These are phyloP conservation scores for Pocillopora verrucosa DNA, from an alignment of 64 coral and sea anemone genomes.

Conservation along the genomic window DNA sequence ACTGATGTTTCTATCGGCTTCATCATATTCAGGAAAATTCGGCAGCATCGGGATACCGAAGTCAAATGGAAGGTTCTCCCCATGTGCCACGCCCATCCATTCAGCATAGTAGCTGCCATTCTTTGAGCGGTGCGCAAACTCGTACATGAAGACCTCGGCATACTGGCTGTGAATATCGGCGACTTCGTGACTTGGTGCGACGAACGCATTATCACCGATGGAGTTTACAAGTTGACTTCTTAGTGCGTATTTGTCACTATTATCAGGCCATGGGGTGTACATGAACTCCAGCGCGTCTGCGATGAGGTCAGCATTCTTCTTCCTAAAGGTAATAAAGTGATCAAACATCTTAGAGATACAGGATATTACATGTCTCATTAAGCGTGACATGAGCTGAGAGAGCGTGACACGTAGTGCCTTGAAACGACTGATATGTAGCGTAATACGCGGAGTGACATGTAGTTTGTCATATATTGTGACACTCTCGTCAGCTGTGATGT, in stretches of 20 bases:
- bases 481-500: too few relatives aligned
- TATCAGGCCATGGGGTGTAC: constrained; percentile 52
- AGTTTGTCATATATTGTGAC: too few relatives aligned
- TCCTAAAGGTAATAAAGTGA: background rate
- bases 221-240: constrained; percentile 46
- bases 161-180: constrained; percentile 33
- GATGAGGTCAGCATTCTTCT: background rate
- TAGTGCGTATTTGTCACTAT: constrained; percentile 17
- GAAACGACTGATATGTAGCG: too few relatives aligned
- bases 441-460: too few relatives aligned
- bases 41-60: constrained; percentile 40
- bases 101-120: background rate
- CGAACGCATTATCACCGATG: constrained; percentile 45
- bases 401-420: too few relatives aligned
- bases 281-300: constrained; percentile 37
- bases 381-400: too few relatives aligned
- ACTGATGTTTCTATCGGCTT: constrained; percentile 61
- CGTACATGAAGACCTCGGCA: constrained; percentile 55
- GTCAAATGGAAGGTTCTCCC: constrained; percentile 44
- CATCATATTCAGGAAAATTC: constrained; percentile 37
- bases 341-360: background rate
- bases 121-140: constrained; percentile 50
- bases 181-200: constrained; percentile 56
- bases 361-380: too few relatives aligned
- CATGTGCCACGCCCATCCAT: constrained; percentile 60